Percentiles rank a stretch among this genome's conserved stretches.
These are phyloP conservation scores for Azorinus chamasolen DNA, from an alignment of 2,888 invertebrate species.

Conservation along the genomic window DNA sequence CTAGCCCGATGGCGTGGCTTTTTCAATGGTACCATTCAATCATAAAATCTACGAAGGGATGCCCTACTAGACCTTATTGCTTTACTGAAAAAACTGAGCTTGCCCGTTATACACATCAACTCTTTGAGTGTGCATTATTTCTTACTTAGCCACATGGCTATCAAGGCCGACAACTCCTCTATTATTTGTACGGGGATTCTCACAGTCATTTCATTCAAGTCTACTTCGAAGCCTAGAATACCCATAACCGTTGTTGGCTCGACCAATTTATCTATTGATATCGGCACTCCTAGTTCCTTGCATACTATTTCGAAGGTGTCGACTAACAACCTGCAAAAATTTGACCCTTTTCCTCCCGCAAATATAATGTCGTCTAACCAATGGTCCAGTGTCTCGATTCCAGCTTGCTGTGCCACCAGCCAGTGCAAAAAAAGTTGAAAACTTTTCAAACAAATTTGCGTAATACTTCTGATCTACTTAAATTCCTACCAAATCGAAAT, in stretches of 20 bases:
- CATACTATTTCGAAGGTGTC: background rate
- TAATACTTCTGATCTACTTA: slow-evolving; percentile 7
- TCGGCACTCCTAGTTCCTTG: slow-evolving; percentile 12
- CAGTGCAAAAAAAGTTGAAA: slow-evolving; percentile 30
- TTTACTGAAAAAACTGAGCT: slow-evolving; percentile 23
- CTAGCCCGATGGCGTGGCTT: background rate
- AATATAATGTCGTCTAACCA: slow-evolving; percentile 23
- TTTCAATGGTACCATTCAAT: slow-evolving; percentile 2
- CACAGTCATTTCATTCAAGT: slow-evolving; percentile 3
- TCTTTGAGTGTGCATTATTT: background rate
- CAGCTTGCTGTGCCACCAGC: background rate
- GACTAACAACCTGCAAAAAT: no score
- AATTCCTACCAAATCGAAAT: background rate
- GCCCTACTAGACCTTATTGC: slow-evolving; percentile 38
- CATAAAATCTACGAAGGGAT: slow-evolving; percentile 36
- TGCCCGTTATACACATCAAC: slow-evolving; percentile 6
- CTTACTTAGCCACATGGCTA: background rate
- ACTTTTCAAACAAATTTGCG: slow-evolving; percentile 20
- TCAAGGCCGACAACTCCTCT: background rate
- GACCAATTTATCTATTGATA: slow-evolving; percentile 23
- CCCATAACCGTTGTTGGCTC: slow-evolving; percentile 22
- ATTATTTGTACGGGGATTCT: slow-evolving; percentile 18
- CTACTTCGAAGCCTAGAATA: slow-evolving; percentile 20
- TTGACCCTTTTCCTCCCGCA: background rate
- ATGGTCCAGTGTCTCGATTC: background rate